A percentile compares a stretch with the other conserved stretches of the same genome.
phyloP scores from a whole-genome alignment of 2,888 invertebrate genomes.

The Himalopsyche tibetana region DNA sequence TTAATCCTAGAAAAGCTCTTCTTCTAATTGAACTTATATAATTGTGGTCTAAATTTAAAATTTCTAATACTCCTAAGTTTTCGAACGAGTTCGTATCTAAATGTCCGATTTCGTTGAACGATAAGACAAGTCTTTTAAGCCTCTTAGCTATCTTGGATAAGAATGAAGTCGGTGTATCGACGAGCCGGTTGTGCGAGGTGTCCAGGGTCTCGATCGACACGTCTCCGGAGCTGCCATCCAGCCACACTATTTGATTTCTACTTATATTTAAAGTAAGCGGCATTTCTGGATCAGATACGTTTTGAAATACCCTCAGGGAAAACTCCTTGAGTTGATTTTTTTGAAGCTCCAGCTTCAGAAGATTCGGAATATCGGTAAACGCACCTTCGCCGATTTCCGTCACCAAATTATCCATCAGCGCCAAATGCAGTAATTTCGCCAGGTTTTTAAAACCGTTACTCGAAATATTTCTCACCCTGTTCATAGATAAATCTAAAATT shows the following conservation, averaged over 20 bases:
- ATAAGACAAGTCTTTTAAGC: slow-evolving; percentile 83
- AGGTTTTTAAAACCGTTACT: slow-evolving; percentile 86
- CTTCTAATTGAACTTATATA: slow-evolving; percentile 83
- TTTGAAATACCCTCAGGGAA: slow-evolving; percentile 82
- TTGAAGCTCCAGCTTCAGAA: slow-evolving; percentile 88
- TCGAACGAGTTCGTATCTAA: slow-evolving; percentile 87
- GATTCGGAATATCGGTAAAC: slow-evolving; percentile 85
- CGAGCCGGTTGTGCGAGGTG: slow-evolving; percentile 82
- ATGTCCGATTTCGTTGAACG: slow-evolving; percentile 84
- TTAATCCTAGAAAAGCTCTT: slow-evolving; percentile 86
- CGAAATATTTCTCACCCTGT: slow-evolving; percentile 84
- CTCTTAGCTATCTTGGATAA: slow-evolving; percentile 81
- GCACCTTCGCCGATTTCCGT: slow-evolving; percentile 83
- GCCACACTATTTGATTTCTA: slow-evolving; percentile 79
- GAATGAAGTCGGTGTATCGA: slow-evolving; percentile 81
- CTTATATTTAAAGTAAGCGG: slow-evolving; percentile 87
- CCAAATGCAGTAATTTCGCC: slow-evolving; percentile 86
- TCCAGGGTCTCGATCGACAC: slow-evolving; percentile 84
- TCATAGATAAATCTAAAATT: slow-evolving; percentile 87
- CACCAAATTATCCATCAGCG: slow-evolving; percentile 89
- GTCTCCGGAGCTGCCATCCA: slow-evolving; percentile 73
- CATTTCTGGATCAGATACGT: slow-evolving; percentile 80
- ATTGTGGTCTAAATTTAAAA: slow-evolving; percentile 85
- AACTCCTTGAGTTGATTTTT: slow-evolving; percentile 85
- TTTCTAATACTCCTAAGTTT: slow-evolving; percentile 82